Evolutionary conservation across 2,888 invertebrate genomes (phyloP).

Genomic region (Teleogryllus oceanicus): DNA sequence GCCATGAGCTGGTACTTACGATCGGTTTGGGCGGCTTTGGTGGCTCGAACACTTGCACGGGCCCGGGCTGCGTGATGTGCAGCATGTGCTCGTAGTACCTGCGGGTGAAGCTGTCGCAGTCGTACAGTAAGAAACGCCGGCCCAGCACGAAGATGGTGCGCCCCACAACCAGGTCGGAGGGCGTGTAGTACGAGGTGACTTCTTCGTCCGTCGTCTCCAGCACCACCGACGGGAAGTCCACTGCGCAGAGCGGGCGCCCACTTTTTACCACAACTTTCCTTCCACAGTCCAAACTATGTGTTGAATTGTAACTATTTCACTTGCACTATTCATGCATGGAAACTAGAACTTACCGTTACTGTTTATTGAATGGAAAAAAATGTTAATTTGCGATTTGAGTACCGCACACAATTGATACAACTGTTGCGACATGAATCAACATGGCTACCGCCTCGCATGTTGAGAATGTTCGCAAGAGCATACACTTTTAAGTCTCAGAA

Average conservation of each 20-base stretch:
- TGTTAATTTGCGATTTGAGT: no score
- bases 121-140: constrained; percentile 65
- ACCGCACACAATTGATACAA: no score
- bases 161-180: constrained; percentile 73
- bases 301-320: no score
- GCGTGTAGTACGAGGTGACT: constrained; percentile 71
- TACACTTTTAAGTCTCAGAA: no score
- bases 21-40: constrained; percentile 27
- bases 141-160: constrained; percentile 66
- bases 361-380: no score
- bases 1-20: constrained; percentile 26
- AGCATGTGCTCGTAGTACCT: constrained; percentile 60
- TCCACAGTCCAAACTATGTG: no score
- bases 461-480: no score
- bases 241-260: constrained; percentile 42
- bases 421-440: no score
- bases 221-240: constrained; percentile 62
- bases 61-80: constrained; percentile 48
- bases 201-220: constrained; percentile 69
- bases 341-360: no score
- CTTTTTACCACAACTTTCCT: no score
- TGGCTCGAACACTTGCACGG: constrained; percentile 42
- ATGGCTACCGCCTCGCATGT: no score
- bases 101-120: constrained; percentile 78
- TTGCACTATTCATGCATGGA: no score